Percentiles rank a stretch among this genome's conserved stretches.
phyloP scores from a whole-genome alignment of 2,113 vertebrate species.

The Podilymbus podiceps region DNA sequence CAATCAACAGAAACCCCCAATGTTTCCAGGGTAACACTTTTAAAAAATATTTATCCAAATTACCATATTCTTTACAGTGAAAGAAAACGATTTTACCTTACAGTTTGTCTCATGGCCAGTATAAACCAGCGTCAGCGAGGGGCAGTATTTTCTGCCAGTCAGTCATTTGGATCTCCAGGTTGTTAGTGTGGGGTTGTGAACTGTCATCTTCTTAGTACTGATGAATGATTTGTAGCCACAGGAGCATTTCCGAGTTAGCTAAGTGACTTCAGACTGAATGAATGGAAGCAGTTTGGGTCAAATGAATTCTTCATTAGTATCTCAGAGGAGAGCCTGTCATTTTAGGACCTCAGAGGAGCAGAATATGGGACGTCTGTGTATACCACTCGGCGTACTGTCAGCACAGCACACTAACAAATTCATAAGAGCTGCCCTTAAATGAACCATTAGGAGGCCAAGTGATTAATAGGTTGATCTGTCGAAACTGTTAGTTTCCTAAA shows the following conservation, averaged over 20 bases:
- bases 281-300: conserved; percentile 9
- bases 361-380: not conserved
- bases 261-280: not conserved
- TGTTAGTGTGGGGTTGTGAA: not conserved
- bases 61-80: not conserved
- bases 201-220: not conserved
- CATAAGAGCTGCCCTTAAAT: not conserved
- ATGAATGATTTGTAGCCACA: not conserved
- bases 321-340: not conserved
- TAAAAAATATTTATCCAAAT: not conserved
- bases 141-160: not conserved
- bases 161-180: not conserved
- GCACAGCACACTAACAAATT: not conserved
- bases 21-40: not conserved
- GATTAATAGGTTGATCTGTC: conserved; percentile 54
- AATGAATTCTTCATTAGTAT: not conserved
- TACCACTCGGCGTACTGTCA: not conserved
- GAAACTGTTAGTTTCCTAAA: conserved; percentile 47
- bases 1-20: not conserved
- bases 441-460: conserved; percentile 5
- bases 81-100: not conserved
- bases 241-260: not conserved
- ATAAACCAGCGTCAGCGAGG: not conserved
- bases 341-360: not conserved
- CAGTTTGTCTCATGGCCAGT: not conserved